Base-by-base conservation (phyloP, 2,797 vertebrate genomes). In the Tauraco hartlaubi region DNA sequence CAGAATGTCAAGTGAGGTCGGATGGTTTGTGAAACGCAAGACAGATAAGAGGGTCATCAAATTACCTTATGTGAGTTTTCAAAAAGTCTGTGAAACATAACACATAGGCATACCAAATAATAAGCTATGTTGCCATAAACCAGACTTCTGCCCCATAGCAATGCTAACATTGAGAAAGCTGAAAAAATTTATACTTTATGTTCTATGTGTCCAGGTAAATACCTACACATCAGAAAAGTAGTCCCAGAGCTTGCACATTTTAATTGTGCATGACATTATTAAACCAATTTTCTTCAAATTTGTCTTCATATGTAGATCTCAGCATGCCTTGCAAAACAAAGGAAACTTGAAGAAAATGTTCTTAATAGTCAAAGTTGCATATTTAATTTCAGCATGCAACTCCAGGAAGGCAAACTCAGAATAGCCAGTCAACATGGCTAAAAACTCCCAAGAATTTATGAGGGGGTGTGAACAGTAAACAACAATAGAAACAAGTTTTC, bases 401-500 rank as follows among this genome's bases (percentile, higher is more conserved):
- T 33, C 49, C 35, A 83, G n/a, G 43, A 88, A 92, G 26, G 15
- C 22, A 75, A 76, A 37, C 43, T 62, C 61, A n/a, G 13, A 83
- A 78, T 6, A 84, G 20, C 31, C 28, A 90, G 69, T 19, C 55
- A 88, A 73, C 66, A 69, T 18, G 31, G 58, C n/a, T 18, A 63
- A 76, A 86, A 88, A 4, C 2, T 72, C n/a, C 31, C 62, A 75
- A 66, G 76, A 94, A 81, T 78, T 91, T 91, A 82, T 44, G 75
- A 86, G 49, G 15, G 19, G 68, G 14, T 82, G 44, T 41, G 84
- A 94, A 91, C 14, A 91, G 21, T 25, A 82, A 88, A 76, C 66
- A 91, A 77, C 21, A 92, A 72, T 25, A 86, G 62, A 94, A 86
- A 41, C 19, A 72, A 21, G 18, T 78, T 95, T 91, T 84, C 51